Conservation (phyloP, 2,888 invertebrate species). For the Philhelius pedissequus region DNA sequence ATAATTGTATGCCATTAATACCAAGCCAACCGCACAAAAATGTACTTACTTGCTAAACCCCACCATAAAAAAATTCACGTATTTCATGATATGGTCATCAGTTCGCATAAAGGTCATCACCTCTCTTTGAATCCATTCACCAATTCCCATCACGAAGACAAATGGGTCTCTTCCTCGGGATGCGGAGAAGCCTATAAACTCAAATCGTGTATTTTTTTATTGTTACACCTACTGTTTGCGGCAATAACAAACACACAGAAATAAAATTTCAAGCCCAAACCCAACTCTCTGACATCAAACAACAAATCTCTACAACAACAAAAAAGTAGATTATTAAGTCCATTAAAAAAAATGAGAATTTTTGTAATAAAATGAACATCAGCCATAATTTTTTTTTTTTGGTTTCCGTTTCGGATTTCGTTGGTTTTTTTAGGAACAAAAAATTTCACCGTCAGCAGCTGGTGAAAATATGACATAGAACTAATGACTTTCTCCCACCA, state of each 20-base stretch:
- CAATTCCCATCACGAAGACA: constrained; percentile 10
- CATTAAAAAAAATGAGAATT: neutral
- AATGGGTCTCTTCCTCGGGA: neutral
- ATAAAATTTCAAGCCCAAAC: neutral
- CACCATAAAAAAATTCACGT: constrained; percentile 12
- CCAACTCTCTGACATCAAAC: neutral
- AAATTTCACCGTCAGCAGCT: neutral
- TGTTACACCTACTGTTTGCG: constrained; percentile 20
- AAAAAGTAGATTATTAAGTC: constrained; percentile 2
- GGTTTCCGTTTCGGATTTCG: constrained; percentile 20
- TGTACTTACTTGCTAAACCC: neutral
- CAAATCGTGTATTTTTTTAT: constrained; percentile 10
- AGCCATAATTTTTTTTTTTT: neutral
- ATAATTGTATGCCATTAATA: neutral
- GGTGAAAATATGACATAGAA: neutral
- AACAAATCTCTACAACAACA: neutral
- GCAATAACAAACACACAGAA: neutral
- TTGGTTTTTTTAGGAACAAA: neutral
- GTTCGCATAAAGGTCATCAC: constrained; percentile 27
- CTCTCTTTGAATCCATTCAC: neutral
- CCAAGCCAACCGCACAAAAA: neutral
- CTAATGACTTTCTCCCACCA: constrained; percentile 43
- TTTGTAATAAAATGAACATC: constrained; percentile 31
- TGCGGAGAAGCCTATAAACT: constrained; percentile 22
- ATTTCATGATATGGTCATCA: constrained; percentile 40